Conservation (phyloP, 1,140 invertebrate genomes). For the Drosophila pruinosa region DNA sequence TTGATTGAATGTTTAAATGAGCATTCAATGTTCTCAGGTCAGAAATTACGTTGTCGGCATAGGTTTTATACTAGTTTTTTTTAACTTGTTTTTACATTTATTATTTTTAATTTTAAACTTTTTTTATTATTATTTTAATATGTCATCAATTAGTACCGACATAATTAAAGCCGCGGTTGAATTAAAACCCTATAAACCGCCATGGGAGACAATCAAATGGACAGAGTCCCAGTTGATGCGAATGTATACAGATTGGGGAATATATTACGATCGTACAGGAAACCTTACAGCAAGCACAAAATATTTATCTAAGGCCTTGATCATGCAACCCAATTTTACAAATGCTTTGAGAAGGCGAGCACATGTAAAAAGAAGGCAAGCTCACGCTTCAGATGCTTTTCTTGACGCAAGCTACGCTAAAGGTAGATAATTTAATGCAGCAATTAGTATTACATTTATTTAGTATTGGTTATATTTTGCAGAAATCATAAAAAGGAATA, state of each 20-base stretch:
- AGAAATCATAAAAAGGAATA: slow-evolving; percentile 7
- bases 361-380: slow-evolving; percentile 36
- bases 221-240: slow-evolving; percentile 23
- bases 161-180: slow-evolving; percentile 2
- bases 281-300: slow-evolving; percentile 11
- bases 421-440: slow-evolving; percentile 18
- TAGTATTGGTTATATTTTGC: neutral
- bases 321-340: slow-evolving; percentile 12
- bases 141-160: neutral
- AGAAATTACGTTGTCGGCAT: slow-evolving; percentile 1
- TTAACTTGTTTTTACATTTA: slow-evolving; percentile 2
- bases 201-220: slow-evolving; percentile 59
- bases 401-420: slow-evolving; percentile 47
- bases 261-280: slow-evolving; percentile 27
- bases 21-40: neutral
- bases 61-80: slow-evolving; percentile 14
- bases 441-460: neutral
- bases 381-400: slow-evolving; percentile 41
- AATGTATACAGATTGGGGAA: slow-evolving; percentile 62
- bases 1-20: neutral
- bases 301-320: slow-evolving; percentile 49
- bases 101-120: slow-evolving; percentile 7
- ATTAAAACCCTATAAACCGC: slow-evolving; percentile 18
- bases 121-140: slow-evolving; percentile 16
- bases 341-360: slow-evolving; percentile 43